phyloP scores from a whole-genome alignment of 2,797 vertebrate species.

The Aldrovandia affinis region DNA sequence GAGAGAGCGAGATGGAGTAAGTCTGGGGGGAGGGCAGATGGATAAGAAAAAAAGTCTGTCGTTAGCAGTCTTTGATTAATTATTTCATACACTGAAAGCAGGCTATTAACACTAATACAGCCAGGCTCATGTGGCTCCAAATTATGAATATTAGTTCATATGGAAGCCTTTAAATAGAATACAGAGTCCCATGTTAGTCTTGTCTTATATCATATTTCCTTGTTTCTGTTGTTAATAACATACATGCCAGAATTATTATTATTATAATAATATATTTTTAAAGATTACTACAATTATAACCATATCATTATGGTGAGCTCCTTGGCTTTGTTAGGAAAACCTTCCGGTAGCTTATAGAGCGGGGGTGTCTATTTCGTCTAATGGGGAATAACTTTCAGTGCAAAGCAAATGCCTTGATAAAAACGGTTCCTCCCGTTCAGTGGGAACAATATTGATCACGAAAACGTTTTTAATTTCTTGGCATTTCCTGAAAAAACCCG shows the following conservation, averaged over 20 bases:
- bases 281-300: neutral
- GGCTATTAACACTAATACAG: neutral
- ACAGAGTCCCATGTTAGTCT: neutral
- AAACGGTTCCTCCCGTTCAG: neutral
- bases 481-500: neutral
- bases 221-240: conserved; percentile 19
- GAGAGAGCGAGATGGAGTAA: conserved; percentile 42
- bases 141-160: neutral
- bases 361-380: conserved; percentile 47
- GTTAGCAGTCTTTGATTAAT: conserved; percentile 17
- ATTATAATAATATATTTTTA: neutral
- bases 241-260: neutral
- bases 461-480: conserved; percentile 1
- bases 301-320: neutral
- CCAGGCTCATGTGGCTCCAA: neutral
- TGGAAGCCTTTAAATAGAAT: conserved; percentile 25
- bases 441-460: neutral
- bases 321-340: conserved; percentile 45
- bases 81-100: conserved; percentile 15
- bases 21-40: conserved; percentile 12
- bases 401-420: neutral
- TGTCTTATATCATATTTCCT: neutral
- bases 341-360: conserved; percentile 53
- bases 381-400: conserved; percentile 26
- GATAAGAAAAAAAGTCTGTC: neutral